phyloP scores from a whole-genome alignment of 2,888 invertebrate species.

The Drosophila macrothrix region DNA sequence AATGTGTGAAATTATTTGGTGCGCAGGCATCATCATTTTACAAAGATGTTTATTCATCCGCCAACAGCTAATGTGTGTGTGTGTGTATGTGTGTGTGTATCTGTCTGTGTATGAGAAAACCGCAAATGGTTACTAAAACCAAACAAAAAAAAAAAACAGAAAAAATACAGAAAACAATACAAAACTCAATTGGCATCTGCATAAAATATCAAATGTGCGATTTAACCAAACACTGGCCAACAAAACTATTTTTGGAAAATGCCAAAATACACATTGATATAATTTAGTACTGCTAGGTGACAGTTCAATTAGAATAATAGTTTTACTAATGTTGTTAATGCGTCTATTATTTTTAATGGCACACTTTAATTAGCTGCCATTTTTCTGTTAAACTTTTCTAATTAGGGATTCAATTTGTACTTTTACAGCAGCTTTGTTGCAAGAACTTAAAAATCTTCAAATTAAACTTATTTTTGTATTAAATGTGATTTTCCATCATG shows the following conservation, averaged over 20 bases:
- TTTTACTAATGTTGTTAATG: not conserved
- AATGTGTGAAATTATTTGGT: constrained; percentile 77
- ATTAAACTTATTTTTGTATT: not conserved
- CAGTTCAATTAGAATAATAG: not conserved
- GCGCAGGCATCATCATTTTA: constrained; percentile 76
- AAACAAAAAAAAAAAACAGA: constrained; percentile 14
- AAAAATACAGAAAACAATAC: constrained; percentile 24
- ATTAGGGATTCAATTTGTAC: too few species aligned
- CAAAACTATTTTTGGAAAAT: constrained; percentile 7
- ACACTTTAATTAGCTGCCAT: not conserved
- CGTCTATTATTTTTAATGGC: not conserved
- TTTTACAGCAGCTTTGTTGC: not conserved
- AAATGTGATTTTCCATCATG: not conserved
- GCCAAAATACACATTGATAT: not conserved
- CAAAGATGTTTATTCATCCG: constrained; percentile 79
- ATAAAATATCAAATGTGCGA: constrained; percentile 27
- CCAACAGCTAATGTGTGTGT: constrained; percentile 1
- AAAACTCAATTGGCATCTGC: constrained; percentile 49
- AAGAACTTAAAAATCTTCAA: not conserved
- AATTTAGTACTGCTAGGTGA: not conserved
- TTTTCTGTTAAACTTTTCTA: not conserved
- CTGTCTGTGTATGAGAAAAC: constrained; percentile 30
- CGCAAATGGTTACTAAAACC: constrained; percentile 58
- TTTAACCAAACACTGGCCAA: constrained; percentile 17
- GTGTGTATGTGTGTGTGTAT: not conserved